Evolutionary conservation across 1,140 invertebrate genomes (phyloP), one percentile per base, ranked within the genome.

Genomic region (Wiebesia pumilae): DNA sequence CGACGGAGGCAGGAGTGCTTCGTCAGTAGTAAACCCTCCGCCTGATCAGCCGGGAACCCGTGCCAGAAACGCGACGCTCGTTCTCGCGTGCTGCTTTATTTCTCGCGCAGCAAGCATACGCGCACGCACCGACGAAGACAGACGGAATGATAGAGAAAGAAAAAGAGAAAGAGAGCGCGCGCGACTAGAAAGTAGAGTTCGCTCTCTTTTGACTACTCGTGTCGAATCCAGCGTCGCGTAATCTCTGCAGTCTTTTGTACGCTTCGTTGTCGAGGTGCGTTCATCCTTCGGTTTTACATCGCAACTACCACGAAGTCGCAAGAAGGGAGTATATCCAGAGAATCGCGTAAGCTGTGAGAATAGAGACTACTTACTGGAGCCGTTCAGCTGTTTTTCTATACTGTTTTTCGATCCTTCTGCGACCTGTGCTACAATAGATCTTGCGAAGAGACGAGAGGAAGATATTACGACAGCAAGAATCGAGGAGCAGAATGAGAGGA

Each of bases 21-120:
- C 86, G 79, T 88, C 92, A 93, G 93, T 94, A 92, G 92, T 93
- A 92, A 92, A 92, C 89, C 90, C 91, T 77, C 89, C 88, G 91
- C 89, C 91, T 88, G 90, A 89, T 93, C 90, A 91, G 91, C 88
- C 91, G 90, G 89, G 88, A 89, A 89, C 43, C 38, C 83, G 87
- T 87, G 75, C 78, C 80, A 40, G 73, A 16, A 69, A 86, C 73
- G 88, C 84, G 80, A 33, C 33, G n/a, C 35, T 65, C n/a, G 43
- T 6, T n/a, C 84, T 88, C 86, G 84, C 88, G 86, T 84, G 83
- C 78, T 80, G 67, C n/a, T 35, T 54, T 35, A 2, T 24, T 62
- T 6, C 58, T 54, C 33, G 58, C 24, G 58, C 35, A 62, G 62
- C 79, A 27, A 51, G 43, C 30, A 24, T 58, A 4, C 47, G 51